Conservation (phyloP, 2,113 vertebrate species). For the Lycaon pictus region DNA sequence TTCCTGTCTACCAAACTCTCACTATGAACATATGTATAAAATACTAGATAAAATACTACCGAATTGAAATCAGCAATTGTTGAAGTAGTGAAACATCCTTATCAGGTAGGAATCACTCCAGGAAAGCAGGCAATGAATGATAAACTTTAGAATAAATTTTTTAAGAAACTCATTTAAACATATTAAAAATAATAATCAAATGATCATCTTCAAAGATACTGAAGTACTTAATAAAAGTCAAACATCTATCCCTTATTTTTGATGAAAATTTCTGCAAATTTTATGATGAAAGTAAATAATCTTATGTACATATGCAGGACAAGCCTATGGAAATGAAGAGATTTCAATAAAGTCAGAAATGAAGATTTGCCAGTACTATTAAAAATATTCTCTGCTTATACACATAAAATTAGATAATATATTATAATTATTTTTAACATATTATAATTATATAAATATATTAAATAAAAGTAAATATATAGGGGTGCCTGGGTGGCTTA, state of each 20-base stretch:
- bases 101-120: neutral
- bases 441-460: too few relatives aligned
- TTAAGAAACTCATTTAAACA: neutral
- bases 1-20: neutral
- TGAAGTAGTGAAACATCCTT: neutral
- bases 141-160: neutral
- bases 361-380: neutral
- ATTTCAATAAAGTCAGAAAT: slow-evolving; percentile 13
- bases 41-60: neutral
- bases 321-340: neutral
- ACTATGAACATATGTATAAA: neutral
- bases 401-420: neutral
- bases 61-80: neutral
- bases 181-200: slow-evolving; percentile 2
- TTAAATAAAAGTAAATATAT: too few relatives aligned
- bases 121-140: neutral
- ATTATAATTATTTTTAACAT: neutral
- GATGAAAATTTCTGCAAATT: neutral
- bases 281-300: neutral
- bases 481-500: too few relatives aligned
- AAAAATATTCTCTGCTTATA: neutral
- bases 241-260: neutral
- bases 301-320: neutral
- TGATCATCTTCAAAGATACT: neutral
- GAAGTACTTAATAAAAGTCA: neutral